A percentile compares a stretch with the other conserved stretches of the same genome.
Conservation (phyloP, 2,113 vertebrate species). For the Hymenochirus boettgeri region DNA sequence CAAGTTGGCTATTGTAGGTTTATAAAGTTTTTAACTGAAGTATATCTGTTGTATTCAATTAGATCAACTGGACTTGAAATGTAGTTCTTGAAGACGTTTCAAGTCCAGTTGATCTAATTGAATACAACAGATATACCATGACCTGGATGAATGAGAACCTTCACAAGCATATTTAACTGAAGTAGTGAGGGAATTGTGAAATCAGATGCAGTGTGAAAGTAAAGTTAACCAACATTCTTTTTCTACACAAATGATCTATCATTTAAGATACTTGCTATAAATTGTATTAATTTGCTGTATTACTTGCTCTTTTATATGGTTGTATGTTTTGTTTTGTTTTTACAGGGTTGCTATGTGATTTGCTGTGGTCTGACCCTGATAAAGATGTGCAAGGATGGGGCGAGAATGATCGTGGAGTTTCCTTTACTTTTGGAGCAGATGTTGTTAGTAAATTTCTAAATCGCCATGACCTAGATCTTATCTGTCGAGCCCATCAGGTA, state of each 20-base stretch:
- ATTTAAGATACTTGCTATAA: not conserved
- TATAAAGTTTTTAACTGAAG: not conserved
- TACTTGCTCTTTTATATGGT: too few relatives aligned
- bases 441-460: constrained; percentile 99
- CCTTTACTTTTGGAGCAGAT: constrained; percentile 96
- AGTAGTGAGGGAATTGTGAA: constrained; percentile 1
- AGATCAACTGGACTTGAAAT: too few relatives aligned
- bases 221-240: too few relatives aligned
- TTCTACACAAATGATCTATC: not conserved
- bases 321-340: too few relatives aligned
- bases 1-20: too few relatives aligned
- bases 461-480: constrained; percentile 96
- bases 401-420: constrained; percentile 96
- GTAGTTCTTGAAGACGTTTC: too few relatives aligned
- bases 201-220: not conserved
- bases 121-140: too few relatives aligned
- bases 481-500: constrained; percentile 98
- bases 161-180: too few relatives aligned
- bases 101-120: too few relatives aligned
- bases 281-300: constrained; percentile 9
- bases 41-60: too few relatives aligned
- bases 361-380: constrained; percentile 97
- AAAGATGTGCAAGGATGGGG: constrained; percentile 98
- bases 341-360: constrained; percentile 90
- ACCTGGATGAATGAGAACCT: too few relatives aligned